A percentile compares a stretch with the other conserved stretches of the same genome.
These are phyloP conservation scores for Melangyna quadrimaculata DNA, from an alignment of 2,888 invertebrate species.

Conservation along the genomic window DNA sequence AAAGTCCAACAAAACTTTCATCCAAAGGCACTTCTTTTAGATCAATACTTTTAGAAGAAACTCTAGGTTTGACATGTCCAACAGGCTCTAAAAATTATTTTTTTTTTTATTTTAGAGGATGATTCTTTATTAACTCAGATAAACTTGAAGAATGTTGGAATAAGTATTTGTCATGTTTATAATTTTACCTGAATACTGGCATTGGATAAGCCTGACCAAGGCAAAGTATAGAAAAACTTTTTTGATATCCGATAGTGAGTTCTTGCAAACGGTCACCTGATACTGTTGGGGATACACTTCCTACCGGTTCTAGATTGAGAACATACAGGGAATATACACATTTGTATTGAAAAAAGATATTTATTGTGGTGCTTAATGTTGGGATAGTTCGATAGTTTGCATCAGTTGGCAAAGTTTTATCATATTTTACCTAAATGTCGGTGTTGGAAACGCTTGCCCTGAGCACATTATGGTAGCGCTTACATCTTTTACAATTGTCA, in stretches of 20 bases:
- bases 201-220: slow-evolving; percentile 89
- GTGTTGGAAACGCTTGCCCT: slow-evolving; percentile 83
- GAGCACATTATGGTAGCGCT: slow-evolving; percentile 82
- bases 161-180: neutral
- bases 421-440: slow-evolving; percentile 82
- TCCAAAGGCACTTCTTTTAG: slow-evolving; percentile 76
- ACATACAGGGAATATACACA: neutral
- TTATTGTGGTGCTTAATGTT: slow-evolving; percentile 22
- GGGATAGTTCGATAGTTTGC: neutral
- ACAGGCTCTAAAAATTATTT: slow-evolving; percentile 76
- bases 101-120: neutral
- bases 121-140: neutral
- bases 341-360: neutral
- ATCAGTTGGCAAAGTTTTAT: slow-evolving; percentile 37
- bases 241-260: slow-evolving; percentile 79
- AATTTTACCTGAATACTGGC: slow-evolving; percentile 88
- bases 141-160: slow-evolving; percentile 36
- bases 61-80: slow-evolving; percentile 79
- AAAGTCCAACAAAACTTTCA: slow-evolving; percentile 76
- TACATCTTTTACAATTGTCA: slow-evolving; percentile 74
- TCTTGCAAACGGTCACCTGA: slow-evolving; percentile 83
- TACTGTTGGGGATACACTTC: slow-evolving; percentile 85
- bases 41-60: slow-evolving; percentile 78
- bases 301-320: slow-evolving; percentile 84
- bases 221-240: slow-evolving; percentile 86